Evolutionary conservation across 2,888 invertebrate species (phyloP).

Genomic region (Melipona bicolor): DNA sequence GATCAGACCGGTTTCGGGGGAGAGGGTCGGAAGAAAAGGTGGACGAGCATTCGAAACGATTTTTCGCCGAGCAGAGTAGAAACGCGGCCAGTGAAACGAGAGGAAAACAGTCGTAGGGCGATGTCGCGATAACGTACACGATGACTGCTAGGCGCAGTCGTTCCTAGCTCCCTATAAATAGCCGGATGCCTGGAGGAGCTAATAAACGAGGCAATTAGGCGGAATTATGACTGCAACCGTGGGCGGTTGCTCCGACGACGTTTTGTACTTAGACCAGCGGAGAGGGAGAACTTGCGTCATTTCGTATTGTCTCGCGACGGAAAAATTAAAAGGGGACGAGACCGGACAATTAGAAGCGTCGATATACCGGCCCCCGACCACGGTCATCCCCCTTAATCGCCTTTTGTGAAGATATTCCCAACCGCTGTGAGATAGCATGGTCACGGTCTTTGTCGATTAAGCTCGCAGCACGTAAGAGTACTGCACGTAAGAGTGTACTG

Average conservation of each 20-base stretch:
- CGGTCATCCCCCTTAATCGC: slow-evolving; percentile 36
- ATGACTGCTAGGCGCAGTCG: slow-evolving; percentile 1
- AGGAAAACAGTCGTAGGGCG: neutral
- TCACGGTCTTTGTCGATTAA: slow-evolving; percentile 9
- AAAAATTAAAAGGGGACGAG: slow-evolving; percentile 71
- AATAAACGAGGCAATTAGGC: slow-evolving; percentile 78
- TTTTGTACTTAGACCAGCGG: slow-evolving; percentile 14
- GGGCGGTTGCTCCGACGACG: slow-evolving; percentile 68
- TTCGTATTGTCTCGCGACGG: slow-evolving; percentile 54
- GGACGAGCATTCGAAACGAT: slow-evolving; percentile 9
- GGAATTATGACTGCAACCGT: slow-evolving; percentile 75
- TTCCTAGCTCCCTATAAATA: slow-evolving; percentile 63
- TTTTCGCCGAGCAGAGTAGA: neutral
- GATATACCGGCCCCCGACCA: slow-evolving; percentile 42
- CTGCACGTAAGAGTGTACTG: too few species aligned
- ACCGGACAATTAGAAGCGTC: slow-evolving; percentile 67
- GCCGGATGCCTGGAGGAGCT: slow-evolving; percentile 66
- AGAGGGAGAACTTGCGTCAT: slow-evolving; percentile 70
- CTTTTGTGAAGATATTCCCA: slow-evolving; percentile 18
- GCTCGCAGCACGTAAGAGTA: neutral
- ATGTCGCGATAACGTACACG: neutral
- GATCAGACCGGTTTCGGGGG: slow-evolving; percentile 32
- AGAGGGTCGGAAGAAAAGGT: neutral
- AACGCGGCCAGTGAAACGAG: neutral
- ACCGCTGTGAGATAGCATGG: slow-evolving; percentile 4